Conservation (phyloP, 2,797 vertebrate genomes). For the Anisognathus igniventris region DNA sequence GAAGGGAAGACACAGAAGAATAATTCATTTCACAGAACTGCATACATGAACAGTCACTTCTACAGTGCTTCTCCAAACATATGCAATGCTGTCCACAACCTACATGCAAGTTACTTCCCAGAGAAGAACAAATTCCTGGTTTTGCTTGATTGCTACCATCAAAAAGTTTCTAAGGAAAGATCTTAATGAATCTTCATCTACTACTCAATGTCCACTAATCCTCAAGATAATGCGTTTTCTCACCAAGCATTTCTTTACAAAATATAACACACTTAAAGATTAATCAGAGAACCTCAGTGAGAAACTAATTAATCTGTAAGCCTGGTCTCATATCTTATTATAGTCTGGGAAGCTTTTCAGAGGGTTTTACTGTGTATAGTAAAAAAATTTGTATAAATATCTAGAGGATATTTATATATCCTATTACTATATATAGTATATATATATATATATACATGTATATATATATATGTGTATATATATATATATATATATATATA, state of each 20-base stretch:
- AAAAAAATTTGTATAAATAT: not conserved
- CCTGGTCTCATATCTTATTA: not conserved
- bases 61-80: not conserved
- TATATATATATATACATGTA: no score
- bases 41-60: not conserved
- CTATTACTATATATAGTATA: no score
- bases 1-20: not conserved
- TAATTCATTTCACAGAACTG: not conserved
- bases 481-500: no score
- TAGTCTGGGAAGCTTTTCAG: not conserved
- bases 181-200: not conserved
- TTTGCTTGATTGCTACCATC: not conserved
- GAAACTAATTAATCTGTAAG: not conserved
- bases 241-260: not conserved
- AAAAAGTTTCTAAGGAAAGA: not conserved
- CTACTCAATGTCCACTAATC: not conserved
- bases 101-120: not conserved
- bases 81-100: not conserved
- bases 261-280: not conserved
- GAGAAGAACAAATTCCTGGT: not conserved
- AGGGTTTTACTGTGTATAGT: not conserved
- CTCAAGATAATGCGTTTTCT: not conserved
- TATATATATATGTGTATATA: no score
- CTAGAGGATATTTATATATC: not conserved
- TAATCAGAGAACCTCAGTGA: not conserved